A percentile compares a stretch with the other conserved stretches of the same genome.
phyloP scores from a whole-genome alignment of 1,140 invertebrate species.

The Coptotermes formosanus region DNA sequence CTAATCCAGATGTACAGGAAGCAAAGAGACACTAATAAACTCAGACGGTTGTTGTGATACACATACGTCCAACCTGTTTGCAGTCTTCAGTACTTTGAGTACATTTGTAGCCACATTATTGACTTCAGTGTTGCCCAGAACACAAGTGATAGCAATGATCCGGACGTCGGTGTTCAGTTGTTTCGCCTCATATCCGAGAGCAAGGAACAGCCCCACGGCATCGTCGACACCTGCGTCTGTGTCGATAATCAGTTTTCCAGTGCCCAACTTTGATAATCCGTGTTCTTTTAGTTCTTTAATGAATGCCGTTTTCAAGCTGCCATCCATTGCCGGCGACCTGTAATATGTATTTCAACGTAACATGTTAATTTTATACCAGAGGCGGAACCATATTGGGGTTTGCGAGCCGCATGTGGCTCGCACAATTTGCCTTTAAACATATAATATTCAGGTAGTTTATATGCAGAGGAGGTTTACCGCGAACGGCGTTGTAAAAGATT shows the following conservation, averaged over 20 bases:
- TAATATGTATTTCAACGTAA: neutral
- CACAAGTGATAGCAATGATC: constrained; percentile 38
- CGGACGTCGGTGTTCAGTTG: neutral
- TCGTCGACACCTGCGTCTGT: constrained; percentile 45
- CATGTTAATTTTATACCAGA: no score
- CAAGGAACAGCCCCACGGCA: constrained; percentile 43
- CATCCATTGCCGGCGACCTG: neutral
- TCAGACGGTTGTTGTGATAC: neutral
- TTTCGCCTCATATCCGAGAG: constrained; percentile 29
- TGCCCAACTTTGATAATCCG: neutral
- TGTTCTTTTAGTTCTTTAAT: neutral
- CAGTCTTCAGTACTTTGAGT: constrained; percentile 32
- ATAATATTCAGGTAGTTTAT: no score
- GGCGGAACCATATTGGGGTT: no score
- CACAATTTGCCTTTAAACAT: no score
- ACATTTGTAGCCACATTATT: constrained; percentile 39
- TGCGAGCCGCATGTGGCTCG: no score
- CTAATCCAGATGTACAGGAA: no score
- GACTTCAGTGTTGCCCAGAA: constrained; percentile 38
- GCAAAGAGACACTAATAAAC: no score
- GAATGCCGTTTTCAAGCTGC: neutral
- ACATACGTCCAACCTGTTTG: constrained; percentile 28
- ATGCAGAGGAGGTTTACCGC: no score
- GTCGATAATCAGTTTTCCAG: constrained; percentile 39
- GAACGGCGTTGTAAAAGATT: no score